A percentile compares a stretch with the other conserved stretches of the same genome.
These are phyloP conservation scores for Sepiola atlantica DNA, from an alignment of 2,888 invertebrate genomes.

Conservation along the genomic window DNA sequence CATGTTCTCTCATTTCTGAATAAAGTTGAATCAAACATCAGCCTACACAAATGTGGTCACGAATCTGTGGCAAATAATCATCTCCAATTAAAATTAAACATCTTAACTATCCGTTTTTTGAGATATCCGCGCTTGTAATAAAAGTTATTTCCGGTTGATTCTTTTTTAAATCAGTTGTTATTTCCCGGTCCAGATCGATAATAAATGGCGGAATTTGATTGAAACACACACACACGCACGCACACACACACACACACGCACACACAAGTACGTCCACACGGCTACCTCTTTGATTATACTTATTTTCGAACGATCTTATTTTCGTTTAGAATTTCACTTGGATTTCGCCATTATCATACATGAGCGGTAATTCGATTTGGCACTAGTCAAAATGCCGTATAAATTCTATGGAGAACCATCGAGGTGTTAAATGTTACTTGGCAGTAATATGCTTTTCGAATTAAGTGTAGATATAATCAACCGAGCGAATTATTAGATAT, in stretches of 20 bases:
- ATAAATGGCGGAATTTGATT: not conserved
- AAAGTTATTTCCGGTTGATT: not conserved
- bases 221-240: constrained; percentile 42
- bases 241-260: not conserved
- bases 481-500: no score
- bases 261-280: constrained; percentile 14
- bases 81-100: not conserved
- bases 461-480: no score
- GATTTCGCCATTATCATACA: not conserved
- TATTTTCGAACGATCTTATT: not conserved
- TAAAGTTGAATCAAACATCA: not conserved
- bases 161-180: not conserved
- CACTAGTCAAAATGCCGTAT: not conserved
- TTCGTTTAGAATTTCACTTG: not conserved
- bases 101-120: not conserved
- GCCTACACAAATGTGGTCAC: not conserved
- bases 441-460: no score
- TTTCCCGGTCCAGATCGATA: not conserved
- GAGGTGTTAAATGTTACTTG: no score
- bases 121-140: not conserved
- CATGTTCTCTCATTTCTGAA: not conserved
- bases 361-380: not conserved
- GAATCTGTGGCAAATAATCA: not conserved
- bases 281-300: not conserved
- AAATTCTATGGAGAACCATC: no score